Base-by-base conservation (phyloP, 1,140 invertebrate genomes). In the Penaeus vannamei region DNA sequence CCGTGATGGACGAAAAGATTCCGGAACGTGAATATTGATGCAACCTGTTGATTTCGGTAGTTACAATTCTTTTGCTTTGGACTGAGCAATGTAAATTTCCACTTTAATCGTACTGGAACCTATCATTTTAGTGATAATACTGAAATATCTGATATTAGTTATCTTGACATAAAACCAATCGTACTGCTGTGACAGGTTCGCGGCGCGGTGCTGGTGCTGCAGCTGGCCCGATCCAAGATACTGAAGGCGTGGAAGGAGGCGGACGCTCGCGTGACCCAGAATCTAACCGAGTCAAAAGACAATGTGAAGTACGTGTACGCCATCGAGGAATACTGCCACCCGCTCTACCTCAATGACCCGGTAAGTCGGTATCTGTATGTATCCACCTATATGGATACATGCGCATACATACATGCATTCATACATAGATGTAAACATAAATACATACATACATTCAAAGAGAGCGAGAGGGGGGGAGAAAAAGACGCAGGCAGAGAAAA, bases 281-380 rank as follows among this genome's bases (percentile, higher is more conserved):
- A 96, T 92, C 98, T 97, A 92, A 98, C 98, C 92, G 98, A 99
- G 93, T 97, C 98, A 0, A 97, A 97, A 91, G 98, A 99, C 26
- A 19, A 76, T 29, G 19, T 76, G 72, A 76, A 32, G 32, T 76
- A 76, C 32, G 36, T 76, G 36, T 76, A 76, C 32, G 36, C 36
- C 1, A 95, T 99, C 93, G 98, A 99, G 92, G 97, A 98, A 91
- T 98, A 97, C 92, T 98, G 98, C 92, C 97, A 98, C 92, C 97
- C 97, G 19, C 93, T 99, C 17, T 98, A 98, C 92, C 94, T 98
- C 32, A 97, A 76, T 29, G n/a, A 32, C 26, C 36, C 26, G 26
- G 36, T 76, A 76, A 32, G 36, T 12, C 17, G 14, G n/a, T 32
- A 76, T 29, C 26, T 76, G 20, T 76, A 76, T 76, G 20, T 76